Evolutionary conservation across 2,113 vertebrate genomes (phyloP).

Genomic region (Rhodinocichla rosea): DNA sequence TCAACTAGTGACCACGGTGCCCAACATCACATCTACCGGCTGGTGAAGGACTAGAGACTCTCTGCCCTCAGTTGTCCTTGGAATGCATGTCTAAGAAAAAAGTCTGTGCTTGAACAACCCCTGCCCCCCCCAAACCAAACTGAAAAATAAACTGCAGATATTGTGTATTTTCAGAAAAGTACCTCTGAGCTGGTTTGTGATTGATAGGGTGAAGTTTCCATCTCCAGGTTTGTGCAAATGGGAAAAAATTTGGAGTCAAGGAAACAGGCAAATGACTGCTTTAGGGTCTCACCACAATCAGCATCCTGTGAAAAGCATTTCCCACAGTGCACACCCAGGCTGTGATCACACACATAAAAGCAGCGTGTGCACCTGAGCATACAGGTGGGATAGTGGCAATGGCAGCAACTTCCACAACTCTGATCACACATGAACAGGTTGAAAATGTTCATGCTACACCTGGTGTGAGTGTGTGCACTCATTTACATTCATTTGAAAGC

Average conservation of each 20-base stretch:
- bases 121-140: slow-evolving; percentile 14
- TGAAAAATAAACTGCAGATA: slow-evolving; percentile 73
- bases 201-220: background rate
- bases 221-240: background rate
- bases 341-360: background rate
- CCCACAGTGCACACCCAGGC: background rate
- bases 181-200: slow-evolving; percentile 51
- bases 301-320: background rate
- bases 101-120: slow-evolving; percentile 42
- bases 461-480: background rate
- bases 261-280: background rate
- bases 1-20: slow-evolving; percentile 92
- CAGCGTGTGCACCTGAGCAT: background rate
- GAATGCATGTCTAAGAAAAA: slow-evolving; percentile 50
- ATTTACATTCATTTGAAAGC: background rate
- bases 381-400: background rate
- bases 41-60: slow-evolving; percentile 88
- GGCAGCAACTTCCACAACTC: background rate
- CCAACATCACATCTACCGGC: slow-evolving; percentile 94
- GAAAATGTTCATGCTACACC: background rate
- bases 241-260: background rate
- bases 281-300: background rate
- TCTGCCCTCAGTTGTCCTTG: slow-evolving; percentile 11
- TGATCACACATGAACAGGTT: background rate
- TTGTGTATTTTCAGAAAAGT: slow-evolving; percentile 66